Percentiles rank a stretch among this genome's conserved stretches.
Conservation (phyloP, 2,797 vertebrate species). For the Clarias laeviceps region DNA sequence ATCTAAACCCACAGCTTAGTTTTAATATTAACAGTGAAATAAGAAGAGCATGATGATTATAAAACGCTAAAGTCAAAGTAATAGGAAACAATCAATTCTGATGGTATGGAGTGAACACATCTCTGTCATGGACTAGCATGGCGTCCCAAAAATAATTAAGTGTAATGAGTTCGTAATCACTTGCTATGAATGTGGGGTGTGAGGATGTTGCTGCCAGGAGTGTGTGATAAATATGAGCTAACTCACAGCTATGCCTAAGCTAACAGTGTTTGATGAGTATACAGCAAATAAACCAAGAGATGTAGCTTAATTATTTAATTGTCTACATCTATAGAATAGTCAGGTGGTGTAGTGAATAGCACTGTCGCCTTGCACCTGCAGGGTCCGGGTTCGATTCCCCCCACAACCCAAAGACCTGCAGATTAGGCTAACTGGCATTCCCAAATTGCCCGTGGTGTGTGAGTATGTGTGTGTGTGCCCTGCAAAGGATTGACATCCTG, state of each 20-base stretch:
- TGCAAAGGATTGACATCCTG: no score
- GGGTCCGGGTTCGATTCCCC: no score
- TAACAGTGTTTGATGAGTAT: background rate
- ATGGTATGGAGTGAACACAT: background rate
- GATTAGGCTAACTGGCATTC: no score
- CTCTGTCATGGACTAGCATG: background rate
- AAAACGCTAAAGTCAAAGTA: background rate
- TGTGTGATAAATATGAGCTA: background rate
- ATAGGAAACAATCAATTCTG: background rate
- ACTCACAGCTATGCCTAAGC: background rate
- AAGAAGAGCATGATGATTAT: background rate
- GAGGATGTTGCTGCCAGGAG: background rate
- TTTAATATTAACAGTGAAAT: background rate
- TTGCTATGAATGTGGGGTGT: background rate
- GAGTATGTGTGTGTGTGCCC: no score
- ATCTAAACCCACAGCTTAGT: constrained; percentile 18
- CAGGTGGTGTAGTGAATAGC: no score
- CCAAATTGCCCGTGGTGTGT: no score
- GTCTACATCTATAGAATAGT: no score
- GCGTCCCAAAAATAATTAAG: background rate
- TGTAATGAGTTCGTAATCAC: constrained; percentile 4
- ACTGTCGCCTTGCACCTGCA: no score
- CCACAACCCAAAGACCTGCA: no score
- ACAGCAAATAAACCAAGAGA: no score
- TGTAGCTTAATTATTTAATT: no score